phyloP scores from a whole-genome alignment of 1,140 invertebrate species.

The Xylocopa sonorina region DNA sequence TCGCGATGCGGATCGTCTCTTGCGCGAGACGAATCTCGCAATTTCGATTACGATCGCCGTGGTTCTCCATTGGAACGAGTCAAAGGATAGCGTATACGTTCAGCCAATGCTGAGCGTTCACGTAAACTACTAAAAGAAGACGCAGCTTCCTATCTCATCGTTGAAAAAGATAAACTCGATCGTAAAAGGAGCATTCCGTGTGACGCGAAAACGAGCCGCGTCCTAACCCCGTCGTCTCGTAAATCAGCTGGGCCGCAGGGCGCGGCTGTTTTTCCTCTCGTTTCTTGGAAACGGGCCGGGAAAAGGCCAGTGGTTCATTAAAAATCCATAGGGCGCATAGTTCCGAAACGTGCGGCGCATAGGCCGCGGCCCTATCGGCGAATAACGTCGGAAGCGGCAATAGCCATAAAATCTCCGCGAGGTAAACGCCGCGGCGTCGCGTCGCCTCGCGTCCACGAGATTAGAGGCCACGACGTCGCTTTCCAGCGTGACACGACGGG shows the following conservation, averaged over 20 bases:
- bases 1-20: too few species aligned
- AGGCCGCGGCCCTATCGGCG: slow-evolving; percentile 38
- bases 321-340: slow-evolving; percentile 62
- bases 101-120: too few species aligned
- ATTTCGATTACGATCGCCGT: too few species aligned
- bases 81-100: too few species aligned
- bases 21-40: too few species aligned
- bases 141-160: too few species aligned
- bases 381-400: slow-evolving; percentile 51
- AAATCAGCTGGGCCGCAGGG: not conserved
- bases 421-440: slow-evolving; percentile 43
- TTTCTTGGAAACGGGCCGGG: slow-evolving; percentile 18
- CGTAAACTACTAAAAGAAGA: too few species aligned
- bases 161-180: too few species aligned
- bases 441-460: slow-evolving; percentile 36
- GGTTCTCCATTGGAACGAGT: too few species aligned
- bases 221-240: not conserved
- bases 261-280: not conserved
- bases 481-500: slow-evolving; percentile 52
- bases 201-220: slow-evolving; percentile 11
- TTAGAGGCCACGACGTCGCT: slow-evolving; percentile 49
- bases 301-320: slow-evolving; percentile 44
- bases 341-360: slow-evolving; percentile 54
- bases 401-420: slow-evolving; percentile 41
- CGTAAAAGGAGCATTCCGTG: too few species aligned